phyloP scores from a whole-genome alignment of 92 coral and sea anemone genomes.

The Parazoanthus darwini region DNA sequence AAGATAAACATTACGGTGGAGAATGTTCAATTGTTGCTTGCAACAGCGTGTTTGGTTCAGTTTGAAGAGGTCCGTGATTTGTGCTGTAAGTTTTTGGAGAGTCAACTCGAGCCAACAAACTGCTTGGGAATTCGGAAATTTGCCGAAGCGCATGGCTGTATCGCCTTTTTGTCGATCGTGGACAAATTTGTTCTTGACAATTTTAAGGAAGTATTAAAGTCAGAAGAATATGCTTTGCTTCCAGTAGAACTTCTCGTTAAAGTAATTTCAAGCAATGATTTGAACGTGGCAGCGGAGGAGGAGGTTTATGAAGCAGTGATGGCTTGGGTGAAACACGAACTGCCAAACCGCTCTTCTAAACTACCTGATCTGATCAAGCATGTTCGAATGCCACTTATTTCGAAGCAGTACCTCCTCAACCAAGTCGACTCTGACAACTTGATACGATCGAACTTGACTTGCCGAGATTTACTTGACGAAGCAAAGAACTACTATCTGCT shows the following conservation, averaged over 20 bases:
- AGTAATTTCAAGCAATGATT: constrained; percentile 93
- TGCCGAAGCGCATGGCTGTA: constrained; percentile 93
- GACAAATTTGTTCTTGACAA: constrained; percentile 90
- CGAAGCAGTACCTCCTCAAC: constrained; percentile 84
- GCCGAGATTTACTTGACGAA: constrained; percentile 93
- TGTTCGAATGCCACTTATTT: constrained; percentile 92
- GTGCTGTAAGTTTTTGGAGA: constrained; percentile 93
- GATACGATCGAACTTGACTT: constrained; percentile 84
- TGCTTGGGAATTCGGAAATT: constrained; percentile 98
- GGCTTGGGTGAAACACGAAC: constrained; percentile 92
- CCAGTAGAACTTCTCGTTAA: constrained; percentile 88
- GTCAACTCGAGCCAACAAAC: constrained; percentile 94
- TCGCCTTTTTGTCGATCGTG: constrained; percentile 78
- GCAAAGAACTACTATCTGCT: constrained; percentile 93
- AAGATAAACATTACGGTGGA: constrained; percentile 85
- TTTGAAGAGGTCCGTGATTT: constrained; percentile 95
- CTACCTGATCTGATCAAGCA: constrained; percentile 77
- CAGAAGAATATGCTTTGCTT: constrained; percentile 93
- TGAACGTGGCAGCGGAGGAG: constrained; percentile 80
- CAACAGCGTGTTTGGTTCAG: constrained; percentile 88
- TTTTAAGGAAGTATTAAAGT: constrained; percentile 86
- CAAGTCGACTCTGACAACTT: constrained; percentile 85
- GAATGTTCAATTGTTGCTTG: constrained; percentile 84
- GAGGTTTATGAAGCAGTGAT: constrained; percentile 95
- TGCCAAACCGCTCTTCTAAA: constrained; percentile 72